These are phyloP conservation scores for Darevskia mixta DNA, from an alignment of 2,797 vertebrate genomes.

Conservation along the genomic window DNA sequence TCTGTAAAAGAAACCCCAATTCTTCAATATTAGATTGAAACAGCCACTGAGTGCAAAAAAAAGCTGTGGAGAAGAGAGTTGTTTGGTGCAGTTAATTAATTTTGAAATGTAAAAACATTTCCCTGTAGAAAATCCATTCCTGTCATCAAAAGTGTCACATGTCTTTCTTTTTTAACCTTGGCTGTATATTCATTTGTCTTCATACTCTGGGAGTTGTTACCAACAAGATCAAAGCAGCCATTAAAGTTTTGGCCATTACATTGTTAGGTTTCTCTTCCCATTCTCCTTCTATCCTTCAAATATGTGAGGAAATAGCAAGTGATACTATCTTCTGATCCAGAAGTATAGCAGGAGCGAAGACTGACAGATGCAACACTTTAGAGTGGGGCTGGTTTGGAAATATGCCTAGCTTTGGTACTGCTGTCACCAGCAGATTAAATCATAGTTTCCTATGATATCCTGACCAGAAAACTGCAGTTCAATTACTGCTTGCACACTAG, in stretches of 20 bases:
- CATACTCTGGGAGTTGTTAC: background rate
- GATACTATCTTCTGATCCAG: background rate
- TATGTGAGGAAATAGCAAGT: background rate
- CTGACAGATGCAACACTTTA: background rate
- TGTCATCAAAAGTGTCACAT: background rate
- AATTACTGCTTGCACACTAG: background rate
- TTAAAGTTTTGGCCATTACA: background rate
- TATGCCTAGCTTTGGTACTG: background rate
- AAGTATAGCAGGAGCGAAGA: background rate
- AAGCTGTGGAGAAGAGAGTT: background rate
- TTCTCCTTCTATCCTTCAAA: background rate
- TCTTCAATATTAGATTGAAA: conserved; percentile 19
- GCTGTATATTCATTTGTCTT: background rate
- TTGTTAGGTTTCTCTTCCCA: background rate
- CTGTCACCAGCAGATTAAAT: background rate
- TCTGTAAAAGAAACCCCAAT: background rate
- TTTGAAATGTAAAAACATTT: background rate
- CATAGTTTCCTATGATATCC: background rate
- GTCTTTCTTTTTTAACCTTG: background rate
- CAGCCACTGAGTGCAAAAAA: background rate
- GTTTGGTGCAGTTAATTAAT: background rate
- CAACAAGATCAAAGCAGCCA: conserved; percentile 10
- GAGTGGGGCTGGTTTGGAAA: background rate
- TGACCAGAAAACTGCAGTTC: background rate
- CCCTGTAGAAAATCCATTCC: conserved; percentile 2